phyloP scores from a whole-genome alignment of 2,113 vertebrate genomes.

The Sardina pilchardus region DNA sequence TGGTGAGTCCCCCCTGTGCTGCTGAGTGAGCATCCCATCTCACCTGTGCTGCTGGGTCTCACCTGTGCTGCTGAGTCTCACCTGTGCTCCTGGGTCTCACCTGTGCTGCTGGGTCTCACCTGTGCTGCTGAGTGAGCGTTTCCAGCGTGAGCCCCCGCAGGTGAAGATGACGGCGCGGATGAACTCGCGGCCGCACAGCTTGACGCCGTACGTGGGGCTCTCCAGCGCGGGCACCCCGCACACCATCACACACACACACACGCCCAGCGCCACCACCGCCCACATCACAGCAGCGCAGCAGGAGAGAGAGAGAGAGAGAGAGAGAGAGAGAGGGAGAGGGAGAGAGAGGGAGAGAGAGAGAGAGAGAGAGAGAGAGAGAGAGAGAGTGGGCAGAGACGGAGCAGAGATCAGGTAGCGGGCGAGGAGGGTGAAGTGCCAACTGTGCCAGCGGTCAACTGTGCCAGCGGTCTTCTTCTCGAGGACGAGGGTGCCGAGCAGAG shows the following conservation, averaged over 20 bases:
- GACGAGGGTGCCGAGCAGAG: no score
- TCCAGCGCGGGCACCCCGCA: conserved; percentile 60
- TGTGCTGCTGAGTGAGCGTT: conserved; percentile 61
- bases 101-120: conserved; percentile 65
- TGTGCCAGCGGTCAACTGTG: neutral
- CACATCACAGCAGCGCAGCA: conserved; percentile 58
- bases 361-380: neutral
- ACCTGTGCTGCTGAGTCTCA: no score
- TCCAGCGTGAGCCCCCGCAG: conserved; percentile 85
- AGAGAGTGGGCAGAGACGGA: no score
- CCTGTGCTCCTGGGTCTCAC: no score
- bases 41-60: no score
- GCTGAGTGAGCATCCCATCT: conserved; percentile 69
- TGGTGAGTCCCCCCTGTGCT: no score
- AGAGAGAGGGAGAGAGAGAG: neutral
- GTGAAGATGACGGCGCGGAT: conserved; percentile 85
- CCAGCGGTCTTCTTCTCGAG: no score
- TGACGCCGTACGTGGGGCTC: conserved; percentile 73
- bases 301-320: neutral
- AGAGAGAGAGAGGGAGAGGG: conserved; percentile 10
- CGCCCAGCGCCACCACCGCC: conserved; percentile 61
- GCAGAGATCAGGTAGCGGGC: no score
- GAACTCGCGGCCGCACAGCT: conserved; percentile 85
- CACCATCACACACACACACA: conserved; percentile 75
- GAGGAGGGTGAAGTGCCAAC: no score